These are phyloP conservation scores for Pandemis corylana DNA, from an alignment of 2,888 invertebrate species.

Conservation along the genomic window DNA sequence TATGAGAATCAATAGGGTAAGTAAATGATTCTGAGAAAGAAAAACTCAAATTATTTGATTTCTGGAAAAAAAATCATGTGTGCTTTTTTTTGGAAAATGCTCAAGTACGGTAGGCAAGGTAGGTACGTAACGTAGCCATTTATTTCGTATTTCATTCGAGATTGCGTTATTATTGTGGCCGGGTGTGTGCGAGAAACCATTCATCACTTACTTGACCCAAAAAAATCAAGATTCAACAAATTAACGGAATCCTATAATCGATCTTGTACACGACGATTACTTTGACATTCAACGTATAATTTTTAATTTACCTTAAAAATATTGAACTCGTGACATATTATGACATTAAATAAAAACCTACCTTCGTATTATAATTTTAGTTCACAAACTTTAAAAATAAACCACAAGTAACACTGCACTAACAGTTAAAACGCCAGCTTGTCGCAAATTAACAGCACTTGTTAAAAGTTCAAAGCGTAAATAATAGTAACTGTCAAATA, in stretches of 20 bases:
- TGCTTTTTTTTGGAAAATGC: too few relatives aligned
- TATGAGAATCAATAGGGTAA: too few relatives aligned
- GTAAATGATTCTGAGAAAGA: too few relatives aligned
- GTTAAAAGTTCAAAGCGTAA: conserved; percentile 45
- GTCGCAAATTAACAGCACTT: conserved; percentile 20
- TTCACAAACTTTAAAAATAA: not conserved
- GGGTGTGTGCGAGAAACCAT: conserved; percentile 3
- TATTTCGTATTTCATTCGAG: not conserved
- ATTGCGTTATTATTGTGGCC: not conserved
- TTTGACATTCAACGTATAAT: not conserved
- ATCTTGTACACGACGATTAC: conserved; percentile 10
- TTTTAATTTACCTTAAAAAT: not conserved
- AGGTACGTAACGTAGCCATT: not conserved
- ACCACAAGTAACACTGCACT: conserved; percentile 18
- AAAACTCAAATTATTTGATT: too few relatives aligned
- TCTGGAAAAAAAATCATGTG: too few relatives aligned
- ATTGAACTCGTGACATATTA: not conserved
- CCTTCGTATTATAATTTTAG: not conserved
- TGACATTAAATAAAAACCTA: conserved; percentile 4
- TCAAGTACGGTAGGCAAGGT: not conserved
- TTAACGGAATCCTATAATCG: conserved; percentile 24
- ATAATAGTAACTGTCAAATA: conserved; percentile 39
- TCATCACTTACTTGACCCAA: conserved; percentile 25
- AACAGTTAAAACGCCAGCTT: conserved; percentile 12
- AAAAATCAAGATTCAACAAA: conserved; percentile 20